Evolutionary conservation across 2,113 vertebrate genomes (phyloP).

Genomic region (Eonycteris spelaea): DNA sequence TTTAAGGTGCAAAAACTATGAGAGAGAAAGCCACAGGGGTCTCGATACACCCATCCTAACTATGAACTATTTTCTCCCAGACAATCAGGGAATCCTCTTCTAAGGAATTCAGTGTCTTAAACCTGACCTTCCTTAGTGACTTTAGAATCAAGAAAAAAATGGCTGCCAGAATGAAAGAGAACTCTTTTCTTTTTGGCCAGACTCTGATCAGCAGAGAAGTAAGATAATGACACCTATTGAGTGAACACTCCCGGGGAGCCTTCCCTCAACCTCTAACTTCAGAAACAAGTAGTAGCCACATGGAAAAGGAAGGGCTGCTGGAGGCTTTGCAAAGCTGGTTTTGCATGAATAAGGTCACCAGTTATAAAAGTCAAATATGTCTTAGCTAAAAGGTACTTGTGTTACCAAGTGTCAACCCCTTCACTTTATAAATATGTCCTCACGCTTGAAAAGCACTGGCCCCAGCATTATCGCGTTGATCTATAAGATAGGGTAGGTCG

Average conservation of each 20-base stretch:
- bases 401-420: neutral
- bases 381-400: neutral
- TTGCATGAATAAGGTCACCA: neutral
- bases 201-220: neutral
- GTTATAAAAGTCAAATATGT: neutral
- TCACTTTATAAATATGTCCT: neutral
- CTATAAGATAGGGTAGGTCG: neutral
- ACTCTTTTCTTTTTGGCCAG: constrained; percentile 43
- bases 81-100: constrained; percentile 13
- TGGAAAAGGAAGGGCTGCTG: fast-evolving
- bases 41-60: neutral
- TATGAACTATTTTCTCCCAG: constrained; percentile 44
- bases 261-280: neutral
- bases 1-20: constrained; percentile 29
- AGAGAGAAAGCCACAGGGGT: constrained; percentile 9
- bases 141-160: constrained; percentile 32
- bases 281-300: neutral
- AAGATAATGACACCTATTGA: neutral
- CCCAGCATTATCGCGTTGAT: neutral
- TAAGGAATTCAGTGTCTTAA: constrained; percentile 46
- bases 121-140: constrained; percentile 44
- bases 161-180: constrained; percentile 41
- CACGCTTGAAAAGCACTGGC: neutral
- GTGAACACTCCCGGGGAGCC: neutral
- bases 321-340: neutral